Base-by-base conservation (phyloP, 92 coral and sea anemone genomes). In the Phenganax stokvisi region DNA sequence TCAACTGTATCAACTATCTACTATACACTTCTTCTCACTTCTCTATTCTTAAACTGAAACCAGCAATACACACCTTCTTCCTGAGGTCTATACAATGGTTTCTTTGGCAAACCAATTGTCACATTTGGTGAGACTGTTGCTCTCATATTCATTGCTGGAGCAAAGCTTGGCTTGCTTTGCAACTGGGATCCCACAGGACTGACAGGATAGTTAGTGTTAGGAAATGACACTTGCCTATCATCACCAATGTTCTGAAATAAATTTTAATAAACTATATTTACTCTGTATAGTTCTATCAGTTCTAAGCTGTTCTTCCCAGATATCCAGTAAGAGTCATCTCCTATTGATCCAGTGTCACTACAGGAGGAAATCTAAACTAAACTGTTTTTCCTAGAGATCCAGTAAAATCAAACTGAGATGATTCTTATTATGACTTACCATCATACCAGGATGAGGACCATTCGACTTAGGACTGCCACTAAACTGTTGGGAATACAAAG, bases 401-500 rank as follows among this genome's bases (percentile, higher is more conserved):
- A 37, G 47, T 5, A 37, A 37, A 37, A 61, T 25, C 15, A 61
- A 15, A 28, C 12, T 5, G 27, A 15, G 67, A 61, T 28, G 53
- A 69, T 1, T 30, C 47, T 69, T 6, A 7, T 58, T 6, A 7
- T 58, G n/a, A 79, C 83, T 62, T 37, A 77, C 81, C 57, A 60
- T 51, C 54, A 68, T 77, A 52, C 63, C 17, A 9, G 74, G 72
- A 63, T 51, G 83, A 64, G 83, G 83, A 1, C 83, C 83, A 64
- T 79, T 79, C 0, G 83, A 56, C 54, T 79, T 79, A n/a, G 83
- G 83, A 65, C 83, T 79, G n/a, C 73, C 51, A 44, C 61, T 15
- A 56, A 10, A 77, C 53, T 56, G 80, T 29, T 77, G 81, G 15
- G 81, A 65, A 74, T 85, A 92, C 91, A 96, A 84, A 68, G 91